phyloP scores from a whole-genome alignment of 2,888 invertebrate genomes.

The Deroplatys truncata region DNA sequence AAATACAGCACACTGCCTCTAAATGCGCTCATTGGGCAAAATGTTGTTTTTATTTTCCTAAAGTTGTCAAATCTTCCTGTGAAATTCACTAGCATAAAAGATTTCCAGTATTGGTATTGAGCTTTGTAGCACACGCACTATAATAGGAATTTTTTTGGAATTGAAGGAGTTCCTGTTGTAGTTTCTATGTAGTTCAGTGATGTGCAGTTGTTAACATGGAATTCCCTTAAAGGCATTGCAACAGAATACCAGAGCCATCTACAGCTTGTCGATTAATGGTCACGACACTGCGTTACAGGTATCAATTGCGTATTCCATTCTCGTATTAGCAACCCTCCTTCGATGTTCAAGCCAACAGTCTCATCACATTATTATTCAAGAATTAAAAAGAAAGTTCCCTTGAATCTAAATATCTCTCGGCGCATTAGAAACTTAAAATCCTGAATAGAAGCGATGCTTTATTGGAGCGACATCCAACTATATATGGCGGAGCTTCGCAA shows the following conservation, averaged over 20 bases:
- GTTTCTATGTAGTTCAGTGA: not conserved
- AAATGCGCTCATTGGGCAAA: too few species aligned
- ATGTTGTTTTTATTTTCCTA: too few species aligned
- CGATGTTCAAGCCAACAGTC: not conserved
- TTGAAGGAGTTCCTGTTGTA: too few species aligned
- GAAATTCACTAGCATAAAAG: too few species aligned
- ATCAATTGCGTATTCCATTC: not conserved
- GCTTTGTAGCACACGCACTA: too few species aligned
- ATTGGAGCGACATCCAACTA: not conserved
- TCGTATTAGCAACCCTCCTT: not conserved
- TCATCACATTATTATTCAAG: not conserved
- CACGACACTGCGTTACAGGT: not conserved
- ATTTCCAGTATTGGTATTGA: too few species aligned
- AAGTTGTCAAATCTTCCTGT: too few species aligned
- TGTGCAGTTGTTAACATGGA: not conserved
- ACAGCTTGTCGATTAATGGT: not conserved
- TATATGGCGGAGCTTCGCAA: not conserved
- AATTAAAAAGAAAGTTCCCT: not conserved
- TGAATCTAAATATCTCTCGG: not conserved
- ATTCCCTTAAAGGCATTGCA: not conserved
- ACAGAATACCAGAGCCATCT: not conserved
- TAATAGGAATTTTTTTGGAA: too few species aligned
- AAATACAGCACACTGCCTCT: too few species aligned
- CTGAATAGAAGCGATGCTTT: not conserved
- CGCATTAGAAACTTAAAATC: not conserved